phyloP scores from a whole-genome alignment of 2,113 vertebrate species.

The Crotalus viridis region DNA sequence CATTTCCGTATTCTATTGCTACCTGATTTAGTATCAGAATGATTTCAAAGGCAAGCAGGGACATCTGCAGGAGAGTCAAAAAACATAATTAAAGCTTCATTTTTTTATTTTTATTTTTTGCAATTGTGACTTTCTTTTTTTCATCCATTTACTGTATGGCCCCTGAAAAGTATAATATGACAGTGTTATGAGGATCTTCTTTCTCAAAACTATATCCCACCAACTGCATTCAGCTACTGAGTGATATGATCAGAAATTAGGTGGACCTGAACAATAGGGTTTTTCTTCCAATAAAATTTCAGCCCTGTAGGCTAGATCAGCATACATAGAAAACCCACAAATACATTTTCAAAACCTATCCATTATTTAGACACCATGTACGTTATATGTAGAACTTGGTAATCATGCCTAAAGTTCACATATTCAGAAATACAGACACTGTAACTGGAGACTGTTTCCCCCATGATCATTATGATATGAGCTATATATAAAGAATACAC shows the following conservation, averaged over 20 bases:
- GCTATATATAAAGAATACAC: not conserved
- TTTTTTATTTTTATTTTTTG: not conserved
- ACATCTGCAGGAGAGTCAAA: not conserved
- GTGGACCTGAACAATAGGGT: not conserved
- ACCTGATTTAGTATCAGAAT: not conserved
- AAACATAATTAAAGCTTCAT: not conserved
- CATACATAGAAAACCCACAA: not conserved
- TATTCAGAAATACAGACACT: not conserved
- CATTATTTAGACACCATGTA: not conserved
- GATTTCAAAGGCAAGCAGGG: not conserved
- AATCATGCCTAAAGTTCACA: not conserved
- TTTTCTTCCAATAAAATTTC: not conserved
- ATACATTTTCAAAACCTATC: fast-evolving
- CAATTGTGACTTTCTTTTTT: not conserved
- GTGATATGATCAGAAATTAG: not conserved
- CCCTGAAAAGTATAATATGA: not conserved
- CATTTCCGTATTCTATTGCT: conserved; percentile 11
- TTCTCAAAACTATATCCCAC: not conserved
- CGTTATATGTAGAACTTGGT: not conserved
- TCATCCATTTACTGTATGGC: not conserved
- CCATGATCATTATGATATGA: not conserved
- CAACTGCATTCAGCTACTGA: not conserved
- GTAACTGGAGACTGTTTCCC: not conserved
- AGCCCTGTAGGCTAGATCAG: not conserved
- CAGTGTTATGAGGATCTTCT: not conserved